Evolutionary conservation across 1,140 invertebrate species (phyloP).

Genomic region (Cherax quadricarinatus): DNA sequence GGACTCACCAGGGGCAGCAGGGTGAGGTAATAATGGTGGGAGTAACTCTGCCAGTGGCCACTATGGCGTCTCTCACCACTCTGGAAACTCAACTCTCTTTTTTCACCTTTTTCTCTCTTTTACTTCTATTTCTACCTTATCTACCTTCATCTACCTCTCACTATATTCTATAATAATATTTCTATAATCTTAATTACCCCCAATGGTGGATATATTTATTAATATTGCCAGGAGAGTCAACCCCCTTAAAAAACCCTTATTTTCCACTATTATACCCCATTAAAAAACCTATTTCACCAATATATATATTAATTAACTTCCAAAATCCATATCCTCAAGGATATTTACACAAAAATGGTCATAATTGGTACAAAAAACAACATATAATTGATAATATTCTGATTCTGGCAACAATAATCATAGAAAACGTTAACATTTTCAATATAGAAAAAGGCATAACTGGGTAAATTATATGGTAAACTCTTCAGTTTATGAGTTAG

Average conservation of each 20-base stretch:
- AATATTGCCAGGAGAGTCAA: neutral
- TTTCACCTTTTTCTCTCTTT: neutral
- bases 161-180: neutral
- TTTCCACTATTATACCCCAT: too few species aligned
- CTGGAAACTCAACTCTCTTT: constrained; percentile 11
- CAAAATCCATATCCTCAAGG: too few species aligned
- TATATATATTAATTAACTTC: too few species aligned
- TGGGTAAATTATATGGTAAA: too few species aligned
- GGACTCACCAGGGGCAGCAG: neutral
- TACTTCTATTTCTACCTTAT: neutral
- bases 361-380: neutral
- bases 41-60: neutral
- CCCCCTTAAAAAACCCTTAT: neutral
- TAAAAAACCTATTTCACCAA: too few species aligned
- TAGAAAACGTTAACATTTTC: neutral
- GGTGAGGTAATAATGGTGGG: too few species aligned
- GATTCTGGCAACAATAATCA: neutral
- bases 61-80: constrained; percentile 14
- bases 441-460: too few species aligned
- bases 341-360: neutral
- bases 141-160: neutral
- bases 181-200: neutral
- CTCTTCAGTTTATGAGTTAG: too few species aligned
- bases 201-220: neutral
- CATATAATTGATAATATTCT: neutral